These are phyloP conservation scores for Decapterus maruadsi DNA, from an alignment of 2,797 vertebrate species.

Conservation along the genomic window DNA sequence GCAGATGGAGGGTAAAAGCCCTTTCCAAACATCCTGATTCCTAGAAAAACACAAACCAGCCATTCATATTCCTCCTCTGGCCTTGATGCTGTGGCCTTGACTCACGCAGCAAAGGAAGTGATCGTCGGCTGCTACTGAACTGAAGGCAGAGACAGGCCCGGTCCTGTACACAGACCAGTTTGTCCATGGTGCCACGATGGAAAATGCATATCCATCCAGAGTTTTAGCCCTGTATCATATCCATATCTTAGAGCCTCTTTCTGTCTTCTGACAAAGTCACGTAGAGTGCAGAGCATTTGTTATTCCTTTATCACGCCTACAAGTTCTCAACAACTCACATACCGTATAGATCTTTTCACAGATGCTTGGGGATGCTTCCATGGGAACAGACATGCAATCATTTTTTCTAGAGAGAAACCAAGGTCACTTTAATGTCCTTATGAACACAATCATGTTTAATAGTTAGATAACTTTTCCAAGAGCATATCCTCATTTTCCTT, in stretches of 20 bases:
- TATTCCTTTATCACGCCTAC: constrained; percentile 24
- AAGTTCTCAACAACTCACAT: constrained; percentile 3
- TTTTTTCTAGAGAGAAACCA: background rate
- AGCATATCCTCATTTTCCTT: constrained; percentile 49
- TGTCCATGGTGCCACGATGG: constrained; percentile 25
- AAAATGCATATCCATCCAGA: constrained; percentile 42
- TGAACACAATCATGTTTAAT: constrained; percentile 45
- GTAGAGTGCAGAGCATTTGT: background rate
- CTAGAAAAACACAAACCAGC: constrained; percentile 67
- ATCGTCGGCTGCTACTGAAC: constrained; percentile 69
- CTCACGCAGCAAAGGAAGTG: constrained; percentile 64
- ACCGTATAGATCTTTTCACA: background rate
- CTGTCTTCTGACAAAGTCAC: background rate
- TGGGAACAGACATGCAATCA: background rate
- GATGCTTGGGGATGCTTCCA: constrained; percentile 1
- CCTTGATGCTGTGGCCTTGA: constrained; percentile 31
- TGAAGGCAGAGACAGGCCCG: constrained; percentile 43
- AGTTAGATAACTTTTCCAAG: constrained; percentile 48
- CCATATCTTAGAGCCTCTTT: background rate
- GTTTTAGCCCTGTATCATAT: constrained; percentile 4
- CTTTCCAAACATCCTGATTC: constrained; percentile 49
- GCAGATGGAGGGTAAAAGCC: constrained; percentile 31
- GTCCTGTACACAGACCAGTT: constrained; percentile 20
- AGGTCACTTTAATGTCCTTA: background rate
- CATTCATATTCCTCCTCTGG: constrained; percentile 55